phyloP scores from a whole-genome alignment of 2,888 invertebrate species.

The Ethmia dodecea region DNA sequence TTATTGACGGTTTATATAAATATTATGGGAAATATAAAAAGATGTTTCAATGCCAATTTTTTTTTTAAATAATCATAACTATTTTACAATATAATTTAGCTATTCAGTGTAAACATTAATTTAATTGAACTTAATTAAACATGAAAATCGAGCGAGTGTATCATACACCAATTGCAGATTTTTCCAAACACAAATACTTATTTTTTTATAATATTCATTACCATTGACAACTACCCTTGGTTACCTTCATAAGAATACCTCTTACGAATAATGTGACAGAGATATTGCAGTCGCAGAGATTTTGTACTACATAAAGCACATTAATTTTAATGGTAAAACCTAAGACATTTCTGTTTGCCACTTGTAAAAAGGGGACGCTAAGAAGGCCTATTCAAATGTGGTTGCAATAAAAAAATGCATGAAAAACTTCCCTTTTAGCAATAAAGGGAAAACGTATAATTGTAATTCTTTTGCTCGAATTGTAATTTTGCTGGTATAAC shows the following conservation, averaged over 20 bases:
- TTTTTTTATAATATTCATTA: neutral
- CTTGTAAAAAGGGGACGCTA: conserved; percentile 37
- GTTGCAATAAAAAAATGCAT: conserved; percentile 50
- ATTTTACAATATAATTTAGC: no score
- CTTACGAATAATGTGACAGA: neutral
- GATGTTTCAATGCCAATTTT: no score
- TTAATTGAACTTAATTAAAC: no score
- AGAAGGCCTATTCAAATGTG: conserved; percentile 52
- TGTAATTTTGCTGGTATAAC: conserved; percentile 52
- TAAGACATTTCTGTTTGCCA: conserved; percentile 39
- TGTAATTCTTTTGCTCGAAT: conserved; percentile 52
- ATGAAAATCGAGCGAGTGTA: no score
- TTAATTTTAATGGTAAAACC: conserved; percentile 70
- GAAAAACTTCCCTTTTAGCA: conserved; percentile 46
- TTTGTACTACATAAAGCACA: conserved; percentile 53
- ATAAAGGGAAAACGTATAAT: conserved; percentile 52
- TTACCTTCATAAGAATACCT: neutral
- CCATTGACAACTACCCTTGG: neutral
- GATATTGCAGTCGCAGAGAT: conserved; percentile 16
- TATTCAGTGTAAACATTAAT: no score
- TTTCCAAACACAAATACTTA: no score
- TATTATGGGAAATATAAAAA: no score
- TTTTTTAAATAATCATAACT: no score
- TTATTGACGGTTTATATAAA: no score
- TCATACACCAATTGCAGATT: no score